A percentile compares a stretch with the other conserved stretches of the same genome.
Conservation (phyloP, 30 jellyfish, hydroid and myxozoan genomes). For the Hydractinia echinata region DNA sequence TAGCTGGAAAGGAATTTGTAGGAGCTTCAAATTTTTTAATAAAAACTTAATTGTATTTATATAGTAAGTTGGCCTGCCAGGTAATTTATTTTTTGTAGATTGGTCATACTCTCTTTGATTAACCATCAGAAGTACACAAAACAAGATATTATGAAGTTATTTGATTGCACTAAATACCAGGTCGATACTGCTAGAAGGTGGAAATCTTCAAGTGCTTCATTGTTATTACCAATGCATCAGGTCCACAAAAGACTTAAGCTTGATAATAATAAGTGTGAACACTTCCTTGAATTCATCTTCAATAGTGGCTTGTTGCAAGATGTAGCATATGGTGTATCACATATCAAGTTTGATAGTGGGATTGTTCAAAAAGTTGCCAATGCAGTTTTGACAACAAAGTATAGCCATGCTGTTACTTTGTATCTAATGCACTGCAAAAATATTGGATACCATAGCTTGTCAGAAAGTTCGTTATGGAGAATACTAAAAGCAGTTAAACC, state of each 20-base stretch:
- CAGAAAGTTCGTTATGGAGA: conserved; percentile 16
- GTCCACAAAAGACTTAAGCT: conserved; percentile 4
- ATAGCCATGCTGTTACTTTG: conserved; percentile 13
- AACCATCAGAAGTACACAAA: too few species aligned
- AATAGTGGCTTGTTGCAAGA: conserved; percentile 15
- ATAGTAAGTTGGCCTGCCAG: too few species aligned
- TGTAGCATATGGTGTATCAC: conserved; percentile 11
- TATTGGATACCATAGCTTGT: neutral
- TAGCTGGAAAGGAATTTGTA: too few species aligned
- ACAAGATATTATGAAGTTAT: too few species aligned
- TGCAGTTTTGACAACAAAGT: conserved; percentile 20
- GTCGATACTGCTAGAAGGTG: too few species aligned
- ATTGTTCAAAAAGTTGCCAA: neutral
- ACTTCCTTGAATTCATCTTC: conserved; percentile 9
- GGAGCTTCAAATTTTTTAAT: too few species aligned
- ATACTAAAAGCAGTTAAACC: conserved; percentile 11
- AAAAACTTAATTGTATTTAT: too few species aligned
- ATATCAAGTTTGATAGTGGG: conserved; percentile 1
- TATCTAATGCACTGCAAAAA: neutral
- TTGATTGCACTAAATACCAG: too few species aligned
- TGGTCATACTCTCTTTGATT: too few species aligned
- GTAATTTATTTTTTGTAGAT: too few species aligned
- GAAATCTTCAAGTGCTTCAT: too few species aligned
- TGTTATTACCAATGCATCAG: too few species aligned
- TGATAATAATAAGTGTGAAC: conserved; percentile 9